These are phyloP conservation scores for Nothoprocta pentlandii DNA, from an alignment of 2,113 vertebrate species.

Conservation along the genomic window DNA sequence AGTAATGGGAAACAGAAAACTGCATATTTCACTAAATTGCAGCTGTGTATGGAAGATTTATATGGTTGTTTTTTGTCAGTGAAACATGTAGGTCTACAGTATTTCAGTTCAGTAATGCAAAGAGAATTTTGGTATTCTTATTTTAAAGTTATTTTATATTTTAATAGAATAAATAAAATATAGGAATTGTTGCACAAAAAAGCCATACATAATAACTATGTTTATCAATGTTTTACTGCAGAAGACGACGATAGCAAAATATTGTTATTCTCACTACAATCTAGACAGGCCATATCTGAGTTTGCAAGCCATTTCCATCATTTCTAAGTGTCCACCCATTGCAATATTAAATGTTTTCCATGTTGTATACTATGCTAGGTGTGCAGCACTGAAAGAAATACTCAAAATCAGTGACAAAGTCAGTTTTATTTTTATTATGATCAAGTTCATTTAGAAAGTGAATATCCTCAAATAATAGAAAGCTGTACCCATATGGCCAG, in stretches of 20 bases:
- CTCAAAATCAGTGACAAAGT: not conserved
- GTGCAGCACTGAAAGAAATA: not conserved
- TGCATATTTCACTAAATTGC: conserved; percentile 84
- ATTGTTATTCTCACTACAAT: conserved; percentile 36
- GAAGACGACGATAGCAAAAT: conserved; percentile 56
- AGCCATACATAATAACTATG: conserved; percentile 46
- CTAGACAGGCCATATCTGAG: not conserved
- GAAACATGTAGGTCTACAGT: conserved; percentile 75
- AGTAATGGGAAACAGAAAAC: conserved; percentile 86
- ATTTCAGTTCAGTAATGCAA: conserved; percentile 70
- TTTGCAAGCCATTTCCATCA: conserved; percentile 30
- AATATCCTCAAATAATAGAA: conserved; percentile 15
- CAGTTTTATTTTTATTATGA: not conserved
- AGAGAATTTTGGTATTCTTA: conserved; percentile 40
- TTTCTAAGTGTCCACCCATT: conserved; percentile 19
- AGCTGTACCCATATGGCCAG: not conserved
- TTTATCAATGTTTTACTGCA: conserved; percentile 55
- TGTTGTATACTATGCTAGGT: not conserved
- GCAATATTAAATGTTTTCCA: conserved; percentile 17
- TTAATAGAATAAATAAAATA: conserved; percentile 69
- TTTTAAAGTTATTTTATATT: conserved; percentile 73
- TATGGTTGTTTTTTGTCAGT: conserved; percentile 77
- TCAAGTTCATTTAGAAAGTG: conserved; percentile 14
- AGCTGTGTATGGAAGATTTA: conserved; percentile 79
- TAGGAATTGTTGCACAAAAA: conserved; percentile 41